A percentile compares a stretch with the other conserved stretches of the same genome.
These are phyloP conservation scores for Hemiscyllium ocellatum DNA, from an alignment of 2,113 vertebrate genomes.

Conservation along the genomic window DNA sequence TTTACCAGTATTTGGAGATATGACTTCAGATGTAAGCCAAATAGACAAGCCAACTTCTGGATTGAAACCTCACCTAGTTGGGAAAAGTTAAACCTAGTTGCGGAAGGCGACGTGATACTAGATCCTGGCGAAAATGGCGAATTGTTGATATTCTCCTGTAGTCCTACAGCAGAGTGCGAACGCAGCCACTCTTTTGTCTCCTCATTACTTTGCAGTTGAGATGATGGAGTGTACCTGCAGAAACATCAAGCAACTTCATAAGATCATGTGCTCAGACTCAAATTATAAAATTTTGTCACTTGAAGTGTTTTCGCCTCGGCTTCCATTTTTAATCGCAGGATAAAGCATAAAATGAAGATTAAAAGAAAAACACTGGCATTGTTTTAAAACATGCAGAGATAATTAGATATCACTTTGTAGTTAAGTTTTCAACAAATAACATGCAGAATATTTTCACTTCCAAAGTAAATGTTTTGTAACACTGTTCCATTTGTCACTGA, in stretches of 20 bases:
- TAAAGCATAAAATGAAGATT: neutral
- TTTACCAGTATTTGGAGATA: neutral
- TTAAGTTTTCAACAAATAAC: neutral
- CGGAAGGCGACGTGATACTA: constrained; percentile 87
- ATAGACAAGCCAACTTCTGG: neutral
- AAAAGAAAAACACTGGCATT: neutral
- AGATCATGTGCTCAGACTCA: neutral
- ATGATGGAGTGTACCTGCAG: constrained; percentile 77
- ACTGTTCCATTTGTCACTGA: neutral
- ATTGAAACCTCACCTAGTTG: constrained; percentile 71
- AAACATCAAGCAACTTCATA: constrained; percentile 39
- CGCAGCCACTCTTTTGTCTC: constrained; percentile 92
- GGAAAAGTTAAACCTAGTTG: constrained; percentile 88
- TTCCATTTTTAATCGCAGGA: neutral
- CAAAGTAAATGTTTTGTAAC: neutral
- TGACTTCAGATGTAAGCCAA: neutral
- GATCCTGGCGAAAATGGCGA: constrained; percentile 91
- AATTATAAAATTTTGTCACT: too few species aligned
- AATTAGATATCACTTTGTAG: neutral
- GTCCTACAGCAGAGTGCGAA: constrained; percentile 83
- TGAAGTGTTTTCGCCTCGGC: neutral
- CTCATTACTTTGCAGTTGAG: constrained; percentile 82
- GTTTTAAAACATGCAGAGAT: neutral
- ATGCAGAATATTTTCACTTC: neutral
- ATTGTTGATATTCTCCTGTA: constrained; percentile 80